A percentile compares a stretch with the other conserved stretches of the same genome.
These are phyloP conservation scores for Meloidogyne hapla DNA, from an alignment of 1,140 invertebrate species.

Conservation along the genomic window DNA sequence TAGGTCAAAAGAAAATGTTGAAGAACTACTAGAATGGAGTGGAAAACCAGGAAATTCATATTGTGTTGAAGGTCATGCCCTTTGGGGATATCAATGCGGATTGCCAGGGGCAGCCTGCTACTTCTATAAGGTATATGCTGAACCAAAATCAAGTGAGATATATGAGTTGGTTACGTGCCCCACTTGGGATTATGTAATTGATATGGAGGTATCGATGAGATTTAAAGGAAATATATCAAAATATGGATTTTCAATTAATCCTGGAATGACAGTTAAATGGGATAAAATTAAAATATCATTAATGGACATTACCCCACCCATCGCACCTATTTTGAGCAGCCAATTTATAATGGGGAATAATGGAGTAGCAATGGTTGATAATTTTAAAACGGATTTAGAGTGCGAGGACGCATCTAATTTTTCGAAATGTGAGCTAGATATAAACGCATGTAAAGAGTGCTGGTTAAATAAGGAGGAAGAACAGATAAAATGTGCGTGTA, in stretches of 20 bases:
- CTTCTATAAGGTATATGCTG: slow-evolving; percentile 10
- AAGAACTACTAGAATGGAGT: too few relatives aligned
- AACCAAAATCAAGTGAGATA: not conserved
- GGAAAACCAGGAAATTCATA: too few relatives aligned
- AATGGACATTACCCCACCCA: not conserved
- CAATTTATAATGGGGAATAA: not conserved
- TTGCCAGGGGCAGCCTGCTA: not conserved
- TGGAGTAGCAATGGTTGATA: not conserved
- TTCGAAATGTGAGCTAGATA: not conserved
- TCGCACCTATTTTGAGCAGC: not conserved
- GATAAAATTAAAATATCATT: not conserved
- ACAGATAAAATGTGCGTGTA: not conserved
- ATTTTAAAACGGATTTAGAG: not conserved
- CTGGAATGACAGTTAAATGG: slow-evolving; percentile 9
- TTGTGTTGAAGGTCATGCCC: too few relatives aligned
- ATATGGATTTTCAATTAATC: not conserved
- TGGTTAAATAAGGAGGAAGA: slow-evolving; percentile 5
- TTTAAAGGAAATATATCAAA: not conserved
- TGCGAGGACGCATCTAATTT: not conserved
- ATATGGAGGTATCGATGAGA: not conserved
- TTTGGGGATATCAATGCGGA: slow-evolving; percentile 10
- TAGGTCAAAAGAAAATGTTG: too few relatives aligned
- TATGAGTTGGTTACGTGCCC: not conserved
- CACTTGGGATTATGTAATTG: slow-evolving; percentile 2
- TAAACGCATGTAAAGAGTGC: not conserved